These are phyloP conservation scores for Cardinalis cardinalis DNA, from an alignment of 2,113 vertebrate species.

Conservation along the genomic window DNA sequence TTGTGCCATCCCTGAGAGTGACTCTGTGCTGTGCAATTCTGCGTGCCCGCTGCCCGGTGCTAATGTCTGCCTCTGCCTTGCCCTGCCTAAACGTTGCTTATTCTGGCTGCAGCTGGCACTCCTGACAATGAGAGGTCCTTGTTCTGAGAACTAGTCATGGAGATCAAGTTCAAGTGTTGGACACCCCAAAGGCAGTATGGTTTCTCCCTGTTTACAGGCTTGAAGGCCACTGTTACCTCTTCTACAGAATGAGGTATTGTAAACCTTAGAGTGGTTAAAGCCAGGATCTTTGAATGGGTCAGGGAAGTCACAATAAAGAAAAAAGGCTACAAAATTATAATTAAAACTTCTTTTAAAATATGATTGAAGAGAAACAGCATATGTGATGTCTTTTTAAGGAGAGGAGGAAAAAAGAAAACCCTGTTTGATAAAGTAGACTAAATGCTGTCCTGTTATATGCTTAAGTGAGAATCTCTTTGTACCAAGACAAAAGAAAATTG, in stretches of 20 bases:
- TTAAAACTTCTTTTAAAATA: not conserved
- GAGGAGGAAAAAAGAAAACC: not conserved
- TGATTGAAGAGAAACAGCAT: not conserved
- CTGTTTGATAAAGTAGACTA: not conserved
- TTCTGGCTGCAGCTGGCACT: not conserved
- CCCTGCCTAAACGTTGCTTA: not conserved
- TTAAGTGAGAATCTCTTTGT: not conserved
- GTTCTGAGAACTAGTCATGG: not conserved
- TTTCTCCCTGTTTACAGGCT: not conserved
- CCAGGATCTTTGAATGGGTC: not conserved
- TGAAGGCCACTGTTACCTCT: not conserved
- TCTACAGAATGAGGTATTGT: not conserved
- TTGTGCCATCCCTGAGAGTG: not conserved
- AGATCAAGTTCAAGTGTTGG: not conserved
- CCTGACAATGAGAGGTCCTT: not conserved
- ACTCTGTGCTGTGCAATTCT: not conserved
- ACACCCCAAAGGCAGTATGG: not conserved
- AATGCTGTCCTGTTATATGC: not conserved
- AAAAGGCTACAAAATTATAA: not conserved
- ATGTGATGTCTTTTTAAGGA: not conserved
- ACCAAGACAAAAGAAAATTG: not conserved
- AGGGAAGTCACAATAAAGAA: not conserved
- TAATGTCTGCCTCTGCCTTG: not conserved
- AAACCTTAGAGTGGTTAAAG: not conserved
- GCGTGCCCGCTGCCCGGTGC: rapidly evolving